phyloP scores from a whole-genome alignment of 2,888 invertebrate genomes.

The Anorthoa munda region DNA sequence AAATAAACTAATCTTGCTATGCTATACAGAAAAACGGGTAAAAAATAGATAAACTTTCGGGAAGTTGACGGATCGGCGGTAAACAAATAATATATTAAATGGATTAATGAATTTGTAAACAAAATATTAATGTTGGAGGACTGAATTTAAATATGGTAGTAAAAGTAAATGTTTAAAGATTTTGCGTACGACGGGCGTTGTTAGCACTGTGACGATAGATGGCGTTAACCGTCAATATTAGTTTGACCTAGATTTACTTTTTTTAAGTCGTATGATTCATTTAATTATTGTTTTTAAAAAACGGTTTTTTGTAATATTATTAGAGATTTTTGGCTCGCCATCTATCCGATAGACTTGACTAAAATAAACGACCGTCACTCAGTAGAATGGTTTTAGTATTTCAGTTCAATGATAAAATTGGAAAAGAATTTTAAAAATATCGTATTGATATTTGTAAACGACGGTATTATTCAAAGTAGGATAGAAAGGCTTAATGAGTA shows the following conservation, averaged over 20 bases:
- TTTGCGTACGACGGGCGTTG: conserved; percentile 27
- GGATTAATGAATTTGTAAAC: conserved; percentile 43
- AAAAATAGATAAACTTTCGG: conserved; percentile 51
- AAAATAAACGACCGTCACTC: conserved; percentile 27
- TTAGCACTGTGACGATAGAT: conserved; percentile 23
- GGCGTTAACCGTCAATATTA: background rate
- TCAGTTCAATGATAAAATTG: conserved; percentile 31
- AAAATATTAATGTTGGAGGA: conserved; percentile 59
- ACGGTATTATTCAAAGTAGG: conserved; percentile 64
- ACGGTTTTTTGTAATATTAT: too few species aligned
- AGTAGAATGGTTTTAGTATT: conserved; percentile 38
- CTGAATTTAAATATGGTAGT: conserved; percentile 63
- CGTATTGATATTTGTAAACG: conserved; percentile 58
- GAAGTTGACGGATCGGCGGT: conserved; percentile 71
- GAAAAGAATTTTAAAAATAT: conserved; percentile 57
- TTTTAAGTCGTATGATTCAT: background rate
- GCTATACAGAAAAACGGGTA: conserved; percentile 40
- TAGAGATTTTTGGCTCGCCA: background rate
- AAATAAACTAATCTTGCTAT: conserved; percentile 39
- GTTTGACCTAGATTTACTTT: too few species aligned
- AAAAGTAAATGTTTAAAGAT: conserved; percentile 39
- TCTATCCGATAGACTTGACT: conserved; percentile 4
- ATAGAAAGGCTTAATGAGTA: conserved; percentile 64
- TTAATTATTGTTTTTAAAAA: background rate
- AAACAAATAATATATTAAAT: conserved; percentile 44